Evolutionary conservation across 2,113 vertebrate genomes (phyloP), one percentile per base, ranked within the genome.

Genomic region (Myiozetetes cayanensis): DNA sequence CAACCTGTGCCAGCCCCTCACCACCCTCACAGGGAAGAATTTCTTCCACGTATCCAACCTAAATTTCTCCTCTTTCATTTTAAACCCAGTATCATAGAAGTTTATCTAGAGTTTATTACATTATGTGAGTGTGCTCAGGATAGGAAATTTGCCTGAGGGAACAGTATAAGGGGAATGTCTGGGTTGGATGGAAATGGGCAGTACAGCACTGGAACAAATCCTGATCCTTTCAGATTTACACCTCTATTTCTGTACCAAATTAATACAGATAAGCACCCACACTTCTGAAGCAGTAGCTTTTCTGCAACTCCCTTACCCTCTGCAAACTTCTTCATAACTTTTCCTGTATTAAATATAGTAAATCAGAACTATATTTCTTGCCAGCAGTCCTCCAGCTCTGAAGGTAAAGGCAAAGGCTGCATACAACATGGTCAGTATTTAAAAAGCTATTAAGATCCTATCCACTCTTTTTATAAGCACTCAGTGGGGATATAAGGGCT

Each of bases 1-100:
- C 3, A 44, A 0, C 50, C 50, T 43, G 31, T 66, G 27, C 50
- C 31, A 73, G 25, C 7, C 37, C 18, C 27, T 59, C 4, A 0
- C 0, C 10, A 20, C 19, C 23, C 44, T 30, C 61, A 39, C 37
- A 82, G 23, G 0, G 4, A 46, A 59, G 9, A 44, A 24, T 21
- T 61, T 18, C 28, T 41, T 59, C 62, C 39, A 21, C 14, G 2
- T 30, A 61, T 46, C 28, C 52, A 47, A 46, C 28, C 30, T 89
- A 47, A 41, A 47, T 68, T 75, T 41, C n/a, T 61, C 14, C 24
- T 47, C 53, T 53, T 75, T 53, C 12, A 8, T 55, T 83, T 47
- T 53, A 53, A 75, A n/a, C 24, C n/a, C 62, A 56, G 13, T 44
- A 53, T n/a, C 52, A 25, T 1, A 41, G 17, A 72, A 18, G 10